Evolutionary conservation across 2,797 vertebrate species (phyloP).

Genomic region (Enteromius afrohamiltoni): DNA sequence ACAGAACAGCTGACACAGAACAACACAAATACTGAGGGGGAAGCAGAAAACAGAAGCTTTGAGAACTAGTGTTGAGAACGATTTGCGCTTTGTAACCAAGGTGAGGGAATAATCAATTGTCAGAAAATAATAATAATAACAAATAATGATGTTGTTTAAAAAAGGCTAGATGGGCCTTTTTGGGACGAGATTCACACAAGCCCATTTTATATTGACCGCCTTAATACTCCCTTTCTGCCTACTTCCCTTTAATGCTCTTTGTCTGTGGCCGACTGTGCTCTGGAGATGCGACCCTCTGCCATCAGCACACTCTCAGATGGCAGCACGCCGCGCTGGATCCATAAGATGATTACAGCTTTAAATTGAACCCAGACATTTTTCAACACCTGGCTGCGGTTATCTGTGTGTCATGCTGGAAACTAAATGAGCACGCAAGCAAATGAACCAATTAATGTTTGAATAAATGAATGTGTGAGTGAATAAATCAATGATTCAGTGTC

Average conservation of each 20-base stretch:
- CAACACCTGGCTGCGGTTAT: slow-evolving; percentile 25
- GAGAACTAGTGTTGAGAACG: slow-evolving; percentile 32
- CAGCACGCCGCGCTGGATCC: not conserved
- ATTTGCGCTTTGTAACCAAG: slow-evolving; percentile 65
- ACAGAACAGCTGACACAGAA: slow-evolving; percentile 10
- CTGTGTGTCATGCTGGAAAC: slow-evolving; percentile 21
- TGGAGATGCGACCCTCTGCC: slow-evolving; percentile 30
- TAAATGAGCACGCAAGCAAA: not conserved
- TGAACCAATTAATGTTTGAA: too few species aligned
- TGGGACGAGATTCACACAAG: slow-evolving; percentile 67
- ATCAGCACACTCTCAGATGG: slow-evolving; percentile 28
- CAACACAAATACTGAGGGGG: slow-evolving; percentile 19
- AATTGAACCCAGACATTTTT: slow-evolving; percentile 24
- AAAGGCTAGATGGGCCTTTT: slow-evolving; percentile 67
- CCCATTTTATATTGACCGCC: slow-evolving; percentile 71
- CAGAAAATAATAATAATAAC: slow-evolving; percentile 73
- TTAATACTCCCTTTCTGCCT: slow-evolving; percentile 51
- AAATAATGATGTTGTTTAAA: slow-evolving; percentile 69
- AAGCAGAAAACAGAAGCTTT: not conserved
- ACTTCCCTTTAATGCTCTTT: slow-evolving; percentile 27
- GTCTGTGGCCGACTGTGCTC: slow-evolving; percentile 21
- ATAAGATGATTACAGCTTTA: slow-evolving; percentile 41
- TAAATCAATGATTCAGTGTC: not conserved
- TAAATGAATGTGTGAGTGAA: too few species aligned
- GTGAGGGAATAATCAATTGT: slow-evolving; percentile 52